Conservation (phyloP, 2,888 invertebrate genomes). For the Hoplodrina ambigua region DNA sequence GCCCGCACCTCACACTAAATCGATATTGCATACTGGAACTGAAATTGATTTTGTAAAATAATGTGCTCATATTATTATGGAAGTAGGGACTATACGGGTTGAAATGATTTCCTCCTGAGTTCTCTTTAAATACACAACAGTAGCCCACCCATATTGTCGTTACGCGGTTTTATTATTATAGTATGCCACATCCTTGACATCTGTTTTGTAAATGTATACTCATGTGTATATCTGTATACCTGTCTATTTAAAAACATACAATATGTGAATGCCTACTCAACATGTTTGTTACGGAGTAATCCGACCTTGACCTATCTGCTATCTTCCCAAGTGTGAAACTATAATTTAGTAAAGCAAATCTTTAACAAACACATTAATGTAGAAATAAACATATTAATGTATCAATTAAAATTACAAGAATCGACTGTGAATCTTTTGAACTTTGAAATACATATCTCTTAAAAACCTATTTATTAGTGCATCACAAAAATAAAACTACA, state of each 20-base stretch:
- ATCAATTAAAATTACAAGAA: not conserved
- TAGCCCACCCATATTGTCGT: not conserved
- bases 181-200: constrained; percentile 4
- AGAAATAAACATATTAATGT: not conserved
- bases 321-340: constrained; percentile 16
- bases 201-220: constrained; percentile 1
- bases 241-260: constrained; percentile 1
- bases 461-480: too few species aligned
- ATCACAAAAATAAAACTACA: not conserved
- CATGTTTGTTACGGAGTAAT: constrained; percentile 11
- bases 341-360: constrained; percentile 10
- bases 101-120: constrained; percentile 1
- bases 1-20: constrained; percentile 48
- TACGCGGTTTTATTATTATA: not conserved
- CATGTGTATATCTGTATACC: not conserved
- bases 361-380: constrained; percentile 2
- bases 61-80: constrained; percentile 12
- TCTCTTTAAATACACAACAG: not conserved
- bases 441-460: too few species aligned
- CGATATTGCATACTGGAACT: constrained; percentile 56
- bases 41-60: constrained; percentile 44
- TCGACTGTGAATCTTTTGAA: not conserved
- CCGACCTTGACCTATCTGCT: constrained; percentile 28
- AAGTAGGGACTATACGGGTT: constrained; percentile 1
- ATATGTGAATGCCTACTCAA: not conserved